A percentile compares a stretch with the other conserved stretches of the same genome.
phyloP scores from a whole-genome alignment of 2,113 vertebrate genomes.

The Carassius gibelio region DNA sequence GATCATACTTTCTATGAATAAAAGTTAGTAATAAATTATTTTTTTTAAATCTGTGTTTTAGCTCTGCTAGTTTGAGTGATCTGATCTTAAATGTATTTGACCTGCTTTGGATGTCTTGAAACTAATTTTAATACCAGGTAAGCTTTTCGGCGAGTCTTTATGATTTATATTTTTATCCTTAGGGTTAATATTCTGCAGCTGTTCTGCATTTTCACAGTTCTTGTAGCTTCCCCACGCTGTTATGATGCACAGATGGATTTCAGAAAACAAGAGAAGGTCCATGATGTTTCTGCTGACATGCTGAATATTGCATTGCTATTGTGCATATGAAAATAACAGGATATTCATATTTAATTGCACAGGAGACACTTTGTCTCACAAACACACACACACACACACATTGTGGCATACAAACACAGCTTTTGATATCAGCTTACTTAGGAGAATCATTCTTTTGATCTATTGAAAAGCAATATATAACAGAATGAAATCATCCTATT shows the following conservation, averaged over 20 bases:
- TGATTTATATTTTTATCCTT: neutral
- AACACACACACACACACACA: conserved; percentile 25
- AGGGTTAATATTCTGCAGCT: neutral
- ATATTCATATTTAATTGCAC: conserved; percentile 68
- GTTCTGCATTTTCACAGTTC: neutral
- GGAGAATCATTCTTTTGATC: conserved; percentile 38
- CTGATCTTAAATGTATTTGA: neutral
- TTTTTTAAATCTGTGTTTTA: too few species aligned
- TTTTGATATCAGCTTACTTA: conserved; percentile 43
- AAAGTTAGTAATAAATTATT: too few species aligned
- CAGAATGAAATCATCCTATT: conserved; percentile 13
- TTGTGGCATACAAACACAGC: conserved; percentile 27
- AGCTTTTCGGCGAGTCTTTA: neutral
- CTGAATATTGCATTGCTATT: conserved; percentile 69
- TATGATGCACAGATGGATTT: conserved; percentile 52
- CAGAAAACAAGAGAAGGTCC: conserved; percentile 52
- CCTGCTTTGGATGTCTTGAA: neutral
- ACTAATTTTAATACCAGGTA: neutral
- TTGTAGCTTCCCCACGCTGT: conserved; percentile 6
- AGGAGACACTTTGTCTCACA: conserved; percentile 36
- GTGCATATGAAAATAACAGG: conserved; percentile 63
- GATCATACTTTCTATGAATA: too few species aligned
- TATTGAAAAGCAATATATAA: conserved; percentile 35
- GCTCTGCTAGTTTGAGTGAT: neutral
- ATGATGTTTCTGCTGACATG: conserved; percentile 59